Evolutionary conservation across 2,797 vertebrate genomes (phyloP).

Genomic region (Okamejei kenojei): DNA sequence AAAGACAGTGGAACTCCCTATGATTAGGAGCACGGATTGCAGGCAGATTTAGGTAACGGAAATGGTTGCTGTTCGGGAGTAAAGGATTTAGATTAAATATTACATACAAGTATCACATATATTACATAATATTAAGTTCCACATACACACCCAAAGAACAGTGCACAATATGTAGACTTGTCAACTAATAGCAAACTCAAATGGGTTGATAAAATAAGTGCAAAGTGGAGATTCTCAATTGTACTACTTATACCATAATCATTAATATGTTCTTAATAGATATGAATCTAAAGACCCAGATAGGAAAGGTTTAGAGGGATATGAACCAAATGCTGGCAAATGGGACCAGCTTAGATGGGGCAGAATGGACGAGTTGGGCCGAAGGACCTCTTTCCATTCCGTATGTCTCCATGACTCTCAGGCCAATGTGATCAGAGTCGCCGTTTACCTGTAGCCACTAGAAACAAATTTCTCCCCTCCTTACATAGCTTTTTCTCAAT

Average conservation of each 20-base stretch:
- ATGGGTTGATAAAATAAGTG: neutral
- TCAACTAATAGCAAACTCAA: neutral
- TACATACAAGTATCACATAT: neutral
- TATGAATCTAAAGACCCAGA: no score
- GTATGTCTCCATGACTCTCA: no score
- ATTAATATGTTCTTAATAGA: neutral
- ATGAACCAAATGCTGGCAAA: no score
- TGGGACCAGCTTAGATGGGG: no score
- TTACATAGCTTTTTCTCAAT: no score
- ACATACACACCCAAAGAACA: neutral
- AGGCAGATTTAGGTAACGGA: neutral
- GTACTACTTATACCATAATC: neutral
- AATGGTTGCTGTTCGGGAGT: neutral
- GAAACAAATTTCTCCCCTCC: no score
- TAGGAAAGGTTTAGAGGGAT: no score
- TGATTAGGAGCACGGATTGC: neutral
- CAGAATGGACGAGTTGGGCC: no score
- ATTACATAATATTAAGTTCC: no score
- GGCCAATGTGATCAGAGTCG: no score
- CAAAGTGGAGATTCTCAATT: neutral
- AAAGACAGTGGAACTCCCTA: neutral
- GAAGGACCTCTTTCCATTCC: no score
- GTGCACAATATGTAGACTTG: neutral
- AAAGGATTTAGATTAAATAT: neutral
- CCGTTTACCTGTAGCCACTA: no score